Percentiles rank a stretch among this genome's conserved stretches.
phyloP scores from a whole-genome alignment of 2,797 vertebrate genomes.

The Pangasius mekongensis region DNA sequence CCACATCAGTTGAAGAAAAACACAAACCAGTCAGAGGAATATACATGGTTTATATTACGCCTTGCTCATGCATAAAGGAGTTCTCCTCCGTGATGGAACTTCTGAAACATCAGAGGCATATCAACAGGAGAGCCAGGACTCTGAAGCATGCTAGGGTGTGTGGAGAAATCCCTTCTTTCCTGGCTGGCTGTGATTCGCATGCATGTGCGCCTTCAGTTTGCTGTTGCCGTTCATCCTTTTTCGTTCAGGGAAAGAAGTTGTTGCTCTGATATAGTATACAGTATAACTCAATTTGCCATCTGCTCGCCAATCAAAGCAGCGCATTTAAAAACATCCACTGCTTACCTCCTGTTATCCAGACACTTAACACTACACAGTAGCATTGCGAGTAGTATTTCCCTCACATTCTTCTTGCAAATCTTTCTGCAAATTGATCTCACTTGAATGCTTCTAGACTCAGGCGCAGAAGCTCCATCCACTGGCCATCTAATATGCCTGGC shows the following conservation, averaged over 20 bases:
- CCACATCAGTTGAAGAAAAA: conserved; percentile 33
- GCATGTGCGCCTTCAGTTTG: background rate
- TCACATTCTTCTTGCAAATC: background rate
- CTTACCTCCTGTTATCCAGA: conserved; percentile 42
- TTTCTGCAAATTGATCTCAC: background rate
- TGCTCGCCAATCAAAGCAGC: conserved; percentile 49
- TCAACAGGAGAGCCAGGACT: background rate
- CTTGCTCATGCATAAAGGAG: background rate
- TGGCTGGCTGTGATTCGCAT: background rate
- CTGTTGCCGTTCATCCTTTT: background rate
- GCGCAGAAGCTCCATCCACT: conserved; percentile 6
- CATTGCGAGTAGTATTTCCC: background rate
- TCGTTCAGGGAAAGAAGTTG: background rate
- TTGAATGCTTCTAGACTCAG: background rate
- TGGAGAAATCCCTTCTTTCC: background rate
- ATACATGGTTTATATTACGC: background rate
- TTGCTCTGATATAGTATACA: background rate
- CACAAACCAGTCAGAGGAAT: background rate
- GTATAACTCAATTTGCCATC: conserved; percentile 46
- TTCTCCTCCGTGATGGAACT: background rate
- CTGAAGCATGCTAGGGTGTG: background rate
- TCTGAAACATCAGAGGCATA: background rate
- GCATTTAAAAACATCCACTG: conserved; percentile 49
- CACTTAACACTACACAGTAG: conserved; percentile 33
- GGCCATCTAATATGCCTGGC: conserved; percentile 2